Evolutionary conservation across 2,888 invertebrate genomes (phyloP), one percentile per base, ranked within the genome.

Genomic region (Eucera pruinosa): DNA sequence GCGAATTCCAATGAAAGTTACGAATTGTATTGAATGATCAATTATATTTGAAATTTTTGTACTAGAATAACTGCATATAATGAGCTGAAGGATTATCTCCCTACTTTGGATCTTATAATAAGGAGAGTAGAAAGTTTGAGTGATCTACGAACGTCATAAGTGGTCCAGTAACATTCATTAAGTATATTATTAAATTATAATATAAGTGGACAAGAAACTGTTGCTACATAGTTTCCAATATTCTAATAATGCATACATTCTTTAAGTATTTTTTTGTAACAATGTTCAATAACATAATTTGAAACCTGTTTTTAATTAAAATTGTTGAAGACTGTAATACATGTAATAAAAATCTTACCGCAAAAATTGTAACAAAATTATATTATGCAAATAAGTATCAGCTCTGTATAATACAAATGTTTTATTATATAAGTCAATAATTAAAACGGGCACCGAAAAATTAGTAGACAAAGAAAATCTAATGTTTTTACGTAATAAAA

Each of bases 91-190:
- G 11, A 41, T 15, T 0, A 2, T 50, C 48, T 11, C 23, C 15
- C 55, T 45, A 57, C 57, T 43, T 62, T 2, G 1, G 23, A 71
- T 70, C 48, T 33, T 50, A 27, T 23, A 57, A 50, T 27, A 57
- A 71, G 57, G 36, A 55, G 23, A 74, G 57, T 74, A 74, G 73
- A 74, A 72, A 74, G 73, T 64, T 62, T 18, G 36, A 25, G 25
- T n/a, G 4, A 39, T 41, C 18, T 55, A 50, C 70, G 3, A 33
- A 36, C 23, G 33, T 50, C 25, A n/a, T 41, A 43, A 33, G 15
- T 54, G 54, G 71, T 62, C 43, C 50, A 57, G 36, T 50, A 48
- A 62, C 50, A 57, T 20, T 71, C 36, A n/a, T 18, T 52, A 60
- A 72, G 36, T 60, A 11, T 45, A 41, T 27, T n/a, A 18, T 45